A percentile compares a stretch with the other conserved stretches of the same genome.
These are phyloP conservation scores for Chaetorhynchus papuensis DNA, from an alignment of 2,113 vertebrate species.

Conservation along the genomic window DNA sequence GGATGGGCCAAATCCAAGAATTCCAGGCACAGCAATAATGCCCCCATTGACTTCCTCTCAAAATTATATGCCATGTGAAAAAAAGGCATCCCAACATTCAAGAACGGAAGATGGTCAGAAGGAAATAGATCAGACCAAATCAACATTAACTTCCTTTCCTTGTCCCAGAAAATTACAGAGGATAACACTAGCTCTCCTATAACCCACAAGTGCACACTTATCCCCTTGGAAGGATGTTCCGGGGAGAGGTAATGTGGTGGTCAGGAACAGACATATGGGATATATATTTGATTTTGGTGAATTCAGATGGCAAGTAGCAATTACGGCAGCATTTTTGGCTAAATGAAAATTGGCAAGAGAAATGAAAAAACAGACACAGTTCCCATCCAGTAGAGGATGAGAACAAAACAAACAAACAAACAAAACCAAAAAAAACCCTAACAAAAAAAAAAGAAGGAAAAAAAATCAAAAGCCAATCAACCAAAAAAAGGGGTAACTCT, in stretches of 20 bases:
- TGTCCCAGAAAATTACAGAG: neutral
- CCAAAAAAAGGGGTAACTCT: neutral
- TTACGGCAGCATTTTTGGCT: neutral
- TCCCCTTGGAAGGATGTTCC: neutral
- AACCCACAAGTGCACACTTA: neutral
- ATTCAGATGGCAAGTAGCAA: neutral
- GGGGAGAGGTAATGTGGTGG: neutral
- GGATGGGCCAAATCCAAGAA: neutral
- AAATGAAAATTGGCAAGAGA: neutral
- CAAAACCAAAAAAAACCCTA: no score
- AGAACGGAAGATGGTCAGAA: neutral
- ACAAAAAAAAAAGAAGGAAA: neutral
- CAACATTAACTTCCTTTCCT: neutral
- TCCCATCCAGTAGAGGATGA: neutral
- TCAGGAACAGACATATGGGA: neutral
- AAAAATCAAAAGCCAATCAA: neutral
- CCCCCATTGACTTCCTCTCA: neutral
- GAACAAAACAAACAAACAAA: neutral
- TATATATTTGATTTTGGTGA: neutral
- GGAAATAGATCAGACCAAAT: neutral
- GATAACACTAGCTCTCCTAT: neutral
- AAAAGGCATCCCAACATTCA: neutral
- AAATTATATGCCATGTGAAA: neutral
- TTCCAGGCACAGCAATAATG: neutral
- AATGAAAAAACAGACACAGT: neutral